phyloP scores from a whole-genome alignment of 2,888 invertebrate species.

The Blera fallax region DNA sequence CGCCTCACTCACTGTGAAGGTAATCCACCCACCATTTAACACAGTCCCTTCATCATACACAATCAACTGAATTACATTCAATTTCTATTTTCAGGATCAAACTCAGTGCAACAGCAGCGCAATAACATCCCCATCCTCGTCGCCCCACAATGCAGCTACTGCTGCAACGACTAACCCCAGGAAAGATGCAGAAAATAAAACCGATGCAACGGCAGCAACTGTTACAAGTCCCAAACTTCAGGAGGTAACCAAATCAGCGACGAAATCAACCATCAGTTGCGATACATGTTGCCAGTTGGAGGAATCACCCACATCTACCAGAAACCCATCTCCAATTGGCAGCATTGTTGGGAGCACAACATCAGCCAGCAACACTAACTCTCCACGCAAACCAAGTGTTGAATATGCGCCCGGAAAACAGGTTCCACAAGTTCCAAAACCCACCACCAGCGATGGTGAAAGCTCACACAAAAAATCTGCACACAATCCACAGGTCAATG shows the following conservation, averaged over 20 bases:
- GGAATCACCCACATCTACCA: conserved; percentile 68
- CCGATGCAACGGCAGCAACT: conserved; percentile 26
- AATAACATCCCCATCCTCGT: conserved; percentile 62
- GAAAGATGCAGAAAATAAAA: conserved; percentile 28
- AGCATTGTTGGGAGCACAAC: conserved; percentile 52
- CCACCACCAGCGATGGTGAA: conserved; percentile 68
- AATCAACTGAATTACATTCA: conserved; percentile 23
- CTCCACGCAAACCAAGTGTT: conserved; percentile 53
- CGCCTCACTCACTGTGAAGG: neutral
- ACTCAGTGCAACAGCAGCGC: conserved; percentile 63
- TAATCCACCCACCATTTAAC: neutral
- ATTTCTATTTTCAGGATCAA: conserved; percentile 65
- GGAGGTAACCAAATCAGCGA: neutral
- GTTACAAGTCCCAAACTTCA: conserved; percentile 51
- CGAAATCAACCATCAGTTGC: conserved; percentile 73
- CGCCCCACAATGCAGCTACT: conserved; percentile 51
- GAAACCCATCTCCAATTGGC: conserved; percentile 51
- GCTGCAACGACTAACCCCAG: conserved; percentile 24
- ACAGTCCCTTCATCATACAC: neutral
- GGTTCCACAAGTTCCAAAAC: conserved; percentile 68
- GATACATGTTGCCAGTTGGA: conserved; percentile 76
- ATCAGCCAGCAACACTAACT: conserved; percentile 47
- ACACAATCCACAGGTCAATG: conserved; percentile 69
- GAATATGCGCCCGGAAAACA: conserved; percentile 62
- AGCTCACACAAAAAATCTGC: conserved; percentile 65